Base-by-base conservation (phyloP, 2,888 invertebrate genomes). In the Diaperis boleti region DNA sequence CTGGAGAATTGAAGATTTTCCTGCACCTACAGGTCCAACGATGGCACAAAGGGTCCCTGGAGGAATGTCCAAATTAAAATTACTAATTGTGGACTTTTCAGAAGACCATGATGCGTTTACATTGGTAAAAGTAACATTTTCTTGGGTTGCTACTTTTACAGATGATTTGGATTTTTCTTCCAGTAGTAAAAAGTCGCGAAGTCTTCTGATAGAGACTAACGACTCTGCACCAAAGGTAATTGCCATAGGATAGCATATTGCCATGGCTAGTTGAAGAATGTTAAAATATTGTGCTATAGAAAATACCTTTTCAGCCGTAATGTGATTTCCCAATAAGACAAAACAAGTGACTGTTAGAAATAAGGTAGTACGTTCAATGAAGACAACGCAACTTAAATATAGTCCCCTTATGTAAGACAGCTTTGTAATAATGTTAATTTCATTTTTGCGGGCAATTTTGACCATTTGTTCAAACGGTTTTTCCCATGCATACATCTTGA, bases 401-500 rank as follows among this genome's bases (percentile, higher is more conserved):
- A 88, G 83, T 26, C 85, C 91, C 65, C 86, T 86, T 63, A 88
- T 82, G 78, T 89, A 89, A 0, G 89, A 87, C 1, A 74, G 67
- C 55, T 66, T 69, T 3, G 71, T 74, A 6, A 77, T 18, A 6
- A 62, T 85, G 52, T 84, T 83, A 4, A 93, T 86, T 83, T 94
- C 94, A 49, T 85, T 78, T 73, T 90, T 91, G 72, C 91, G 78
- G 0, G 88, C 84, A 2, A 83, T 72, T 47, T 83, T 83, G 0
- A 91, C 84, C 33, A 89, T 72, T 8, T 85, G 82, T 41, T 87
- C 86, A 72, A 92, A 91, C 0, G 90, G 88, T 65, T 85, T 87
- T 74, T 92, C 92, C 86, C 91, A 92, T 0, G 90, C 87, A 74
- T 90, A 91, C 90, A 91, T 91, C 78, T 92, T 92, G 67, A 92